A percentile compares a stretch with the other conserved stretches of the same genome.
Conservation (phyloP, 2,113 vertebrate species). For the Ceyx melanurus region DNA sequence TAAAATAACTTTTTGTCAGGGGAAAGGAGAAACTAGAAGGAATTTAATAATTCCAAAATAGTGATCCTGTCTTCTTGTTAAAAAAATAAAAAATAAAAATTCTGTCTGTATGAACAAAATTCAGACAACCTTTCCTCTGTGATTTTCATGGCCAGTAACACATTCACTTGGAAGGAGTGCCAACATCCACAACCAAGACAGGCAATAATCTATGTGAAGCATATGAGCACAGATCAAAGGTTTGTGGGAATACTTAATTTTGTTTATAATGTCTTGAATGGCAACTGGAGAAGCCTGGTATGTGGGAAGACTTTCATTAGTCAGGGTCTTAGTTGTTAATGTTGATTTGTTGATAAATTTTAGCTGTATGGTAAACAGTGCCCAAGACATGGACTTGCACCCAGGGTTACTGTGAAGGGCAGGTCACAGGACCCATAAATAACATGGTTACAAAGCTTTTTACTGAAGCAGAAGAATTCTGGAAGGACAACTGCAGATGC, state of each 20-base stretch:
- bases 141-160: neutral
- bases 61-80: neutral
- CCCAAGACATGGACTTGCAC: neutral
- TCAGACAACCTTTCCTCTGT: neutral
- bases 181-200: neutral
- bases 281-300: neutral
- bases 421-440: neutral
- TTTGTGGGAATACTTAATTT: neutral
- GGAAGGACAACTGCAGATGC: neutral
- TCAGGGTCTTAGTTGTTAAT: neutral
- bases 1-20: neutral
- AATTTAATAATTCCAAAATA: neutral
- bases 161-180: neutral
- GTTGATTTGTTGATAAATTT: neutral
- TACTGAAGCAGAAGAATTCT: neutral
- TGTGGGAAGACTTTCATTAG: neutral
- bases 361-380: neutral
- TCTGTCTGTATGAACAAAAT: neutral
- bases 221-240: neutral
- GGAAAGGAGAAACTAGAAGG: neutral
- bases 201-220: neutral
- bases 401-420: neutral
- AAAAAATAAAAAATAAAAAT: neutral
- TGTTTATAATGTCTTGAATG: neutral
- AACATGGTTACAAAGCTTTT: neutral